Evolutionary conservation across 37 sponge, comb jelly and placozoan species (phyloP), one percentile per base, ranked within the genome.

Genomic region (Trichoplax adhaerens): DNA sequence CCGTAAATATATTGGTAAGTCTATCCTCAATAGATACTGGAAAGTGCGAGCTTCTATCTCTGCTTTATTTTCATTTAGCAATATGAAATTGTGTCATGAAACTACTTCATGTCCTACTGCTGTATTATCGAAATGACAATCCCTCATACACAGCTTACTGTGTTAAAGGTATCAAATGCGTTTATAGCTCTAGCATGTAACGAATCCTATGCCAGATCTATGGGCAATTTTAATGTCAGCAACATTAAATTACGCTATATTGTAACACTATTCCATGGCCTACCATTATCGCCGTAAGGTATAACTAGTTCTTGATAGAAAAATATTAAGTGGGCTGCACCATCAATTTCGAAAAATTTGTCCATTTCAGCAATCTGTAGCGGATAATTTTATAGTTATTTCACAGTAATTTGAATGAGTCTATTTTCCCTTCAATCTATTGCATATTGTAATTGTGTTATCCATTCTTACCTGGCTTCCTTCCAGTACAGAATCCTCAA

Each of bases 401-500:
- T 29, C 29, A 29, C 29, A 29, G 29, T 29, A 29, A 29, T 29
- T 29, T 29, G 29, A 29, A 29, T 29, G 29, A 29, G 29, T 29
- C 29, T 29, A 29, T 29, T 29, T 29, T 29, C 29, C 29, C 29
- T 29, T 29, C 29, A 29, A 29, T 29, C 29, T 29, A 29, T 29
- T 29, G 29, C 29, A 29, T 29, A 29, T 29, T 29, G 29, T 29
- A 29, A 29, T 29, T 29, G 29, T 29, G 29, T 29, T 29, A 29
- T 29, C 29, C 8, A n/a, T 52, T 47, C 80, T 8, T 55, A 82
- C 90, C 80, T 87, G 92, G 50, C 81, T 68, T 55, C 85, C 88
- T 54, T 86, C 88, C 4, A 95, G 53, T 54, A 95, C 83, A 76
- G 69, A 84, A 48, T 98, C 94, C 70, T 98, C 90, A 54, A 86